Base-by-base conservation (phyloP, 2,113 vertebrate species). In the Aptenodytes patagonicus region DNA sequence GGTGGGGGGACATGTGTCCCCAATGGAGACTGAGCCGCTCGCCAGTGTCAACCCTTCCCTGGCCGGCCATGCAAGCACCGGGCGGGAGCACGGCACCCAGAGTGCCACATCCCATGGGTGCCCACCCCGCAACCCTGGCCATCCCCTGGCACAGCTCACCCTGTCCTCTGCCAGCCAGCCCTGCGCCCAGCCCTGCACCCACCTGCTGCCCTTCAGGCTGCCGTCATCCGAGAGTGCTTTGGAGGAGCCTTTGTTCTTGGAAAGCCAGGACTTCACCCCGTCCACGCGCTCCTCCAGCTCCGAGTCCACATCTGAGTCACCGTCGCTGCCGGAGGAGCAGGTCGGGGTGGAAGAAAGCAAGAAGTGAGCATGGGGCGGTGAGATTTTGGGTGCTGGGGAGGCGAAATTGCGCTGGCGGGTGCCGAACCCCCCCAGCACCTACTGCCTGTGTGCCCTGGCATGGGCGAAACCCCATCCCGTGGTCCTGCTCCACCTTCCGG, bases 261-360 rank as follows among this genome's bases (percentile, higher is more conserved):
- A 99, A 83, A 99, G 98, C 99, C 99, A 99, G 14, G 99, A 99
- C 96, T 99, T 99, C 94, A 99, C 99, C 24, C 99, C 99, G 2
- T 99, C 99, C 54, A 99, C 99, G 0, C 99, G 99, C 62, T 99
- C 99, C 94, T 99, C 99, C 93, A 99, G 96, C 95, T 99, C 99
- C 0, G 99, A 99, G 96, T 99, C 99, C 36, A 98, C 98, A 17
- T 99, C 99, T 0, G 99, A 99, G 95, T 99, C 99, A 1, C 99
- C 99, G 14, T 99, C 99, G 1, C 99, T 99, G 98, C 83, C 85
- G 1, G 83, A 89, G 55, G 84, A 95, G 94, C 19, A 2, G 71
- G 57, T 79, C 51, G 40, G 75, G 82, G 77, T 47, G 11, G 90
- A 26, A 91, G 46, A 92, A 83, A 91, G 44, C 42, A 71, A 78